Evolutionary conservation across 2,113 vertebrate genomes (phyloP).

Genomic region (Melanocharis versteri): DNA sequence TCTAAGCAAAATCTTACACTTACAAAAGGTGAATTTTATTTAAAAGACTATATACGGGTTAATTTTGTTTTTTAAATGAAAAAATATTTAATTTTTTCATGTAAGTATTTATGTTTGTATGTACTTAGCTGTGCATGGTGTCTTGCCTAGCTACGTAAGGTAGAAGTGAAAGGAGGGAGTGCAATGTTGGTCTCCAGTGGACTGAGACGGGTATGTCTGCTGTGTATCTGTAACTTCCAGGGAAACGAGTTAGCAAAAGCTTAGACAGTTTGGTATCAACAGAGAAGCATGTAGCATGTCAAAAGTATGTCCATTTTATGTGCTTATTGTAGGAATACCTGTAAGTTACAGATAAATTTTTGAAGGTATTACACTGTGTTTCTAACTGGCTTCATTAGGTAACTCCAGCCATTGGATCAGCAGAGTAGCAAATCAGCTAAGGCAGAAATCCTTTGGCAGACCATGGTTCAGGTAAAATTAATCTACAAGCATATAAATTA

Average conservation of each 20-base stretch:
- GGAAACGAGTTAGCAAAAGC: not conserved
- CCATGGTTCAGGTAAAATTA: not conserved
- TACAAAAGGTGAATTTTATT: slow-evolving; percentile 52
- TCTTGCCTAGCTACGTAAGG: not conserved
- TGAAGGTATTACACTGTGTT: not conserved
- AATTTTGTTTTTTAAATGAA: slow-evolving; percentile 27
- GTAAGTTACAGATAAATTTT: not conserved
- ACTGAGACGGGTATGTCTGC: not conserved
- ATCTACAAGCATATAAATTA: not conserved
- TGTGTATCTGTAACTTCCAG: not conserved
- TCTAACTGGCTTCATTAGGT: not conserved
- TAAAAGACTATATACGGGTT: slow-evolving; percentile 52
- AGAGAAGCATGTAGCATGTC: not conserved
- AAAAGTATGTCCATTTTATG: not conserved
- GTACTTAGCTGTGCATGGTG: not conserved
- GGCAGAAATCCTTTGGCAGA: not conserved
- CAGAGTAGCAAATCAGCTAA: not conserved
- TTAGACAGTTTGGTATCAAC: not conserved
- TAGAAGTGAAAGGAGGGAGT: not conserved
- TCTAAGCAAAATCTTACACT: slow-evolving; percentile 19
- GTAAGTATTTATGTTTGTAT: slow-evolving; percentile 4
- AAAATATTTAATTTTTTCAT: slow-evolving; percentile 39
- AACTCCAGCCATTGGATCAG: not conserved
- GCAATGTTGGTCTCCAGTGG: not conserved
- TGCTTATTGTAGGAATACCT: not conserved